phyloP scores from a whole-genome alignment of 2,113 vertebrate species.

The cattle (Bos taurus) region ARS-UCD2.0 NC_037346.1:31878501-31879000 shows the following conservation, averaged over 20 bases:
- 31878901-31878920: not conserved
- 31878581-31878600: rapidly evolving
- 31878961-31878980: not conserved
- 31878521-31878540: not conserved
- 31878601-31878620: too few species aligned
- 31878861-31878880: not conserved
- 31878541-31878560: not conserved
- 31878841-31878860: not conserved
- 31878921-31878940: rapidly evolving
- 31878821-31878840: not conserved
- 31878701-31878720: rapidly evolving
- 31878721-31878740: rapidly evolving
- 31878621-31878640: too few species aligned
- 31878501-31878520: not conserved
- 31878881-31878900: not conserved
- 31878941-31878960: not conserved
- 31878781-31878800: not conserved
- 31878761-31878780: not conserved
- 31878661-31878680: too few species aligned
- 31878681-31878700: too few species aligned
- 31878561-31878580: not conserved
- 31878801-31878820: not conserved
- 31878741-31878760: too few species aligned
- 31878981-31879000: not conserved
- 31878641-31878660: too few species aligned